Percentiles rank a stretch among this genome's conserved stretches.
Conservation (phyloP, 2,113 vertebrate genomes). For the Chaetura pelagica region DNA sequence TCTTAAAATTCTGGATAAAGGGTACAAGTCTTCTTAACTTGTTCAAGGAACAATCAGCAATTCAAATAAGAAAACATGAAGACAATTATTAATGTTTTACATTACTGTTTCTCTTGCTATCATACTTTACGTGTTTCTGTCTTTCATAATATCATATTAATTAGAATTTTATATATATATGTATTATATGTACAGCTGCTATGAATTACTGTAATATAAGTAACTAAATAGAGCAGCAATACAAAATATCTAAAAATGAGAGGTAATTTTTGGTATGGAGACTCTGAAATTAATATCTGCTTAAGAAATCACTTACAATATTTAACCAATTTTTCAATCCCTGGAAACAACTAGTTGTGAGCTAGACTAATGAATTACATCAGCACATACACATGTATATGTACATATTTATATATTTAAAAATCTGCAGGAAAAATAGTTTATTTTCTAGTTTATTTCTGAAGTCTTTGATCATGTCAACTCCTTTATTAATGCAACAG, state of each 20-base stretch:
- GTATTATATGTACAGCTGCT: background rate
- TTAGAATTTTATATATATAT: background rate
- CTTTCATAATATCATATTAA: background rate
- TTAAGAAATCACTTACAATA: background rate
- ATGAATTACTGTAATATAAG: background rate
- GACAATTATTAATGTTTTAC: background rate
- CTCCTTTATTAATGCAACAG: background rate
- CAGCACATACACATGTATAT: too few relatives aligned
- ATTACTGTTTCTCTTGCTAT: background rate
- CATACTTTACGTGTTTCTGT: background rate
- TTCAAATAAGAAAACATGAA: background rate
- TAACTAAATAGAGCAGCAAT: background rate
- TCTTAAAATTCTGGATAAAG: background rate
- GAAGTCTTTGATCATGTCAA: background rate
- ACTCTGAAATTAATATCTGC: background rate
- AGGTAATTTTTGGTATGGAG: background rate
- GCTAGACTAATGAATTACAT: background rate
- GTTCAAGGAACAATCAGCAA: background rate
- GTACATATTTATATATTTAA: background rate
- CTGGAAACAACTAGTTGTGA: background rate
- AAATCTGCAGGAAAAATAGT: background rate
- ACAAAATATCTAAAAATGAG: background rate
- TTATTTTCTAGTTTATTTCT: background rate
- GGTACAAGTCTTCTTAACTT: background rate
- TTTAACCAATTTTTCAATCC: background rate